Evolutionary conservation across 1,140 invertebrate species (phyloP), one percentile per base, ranked within the genome.

Genomic region (Psilanteris sp.): DNA sequence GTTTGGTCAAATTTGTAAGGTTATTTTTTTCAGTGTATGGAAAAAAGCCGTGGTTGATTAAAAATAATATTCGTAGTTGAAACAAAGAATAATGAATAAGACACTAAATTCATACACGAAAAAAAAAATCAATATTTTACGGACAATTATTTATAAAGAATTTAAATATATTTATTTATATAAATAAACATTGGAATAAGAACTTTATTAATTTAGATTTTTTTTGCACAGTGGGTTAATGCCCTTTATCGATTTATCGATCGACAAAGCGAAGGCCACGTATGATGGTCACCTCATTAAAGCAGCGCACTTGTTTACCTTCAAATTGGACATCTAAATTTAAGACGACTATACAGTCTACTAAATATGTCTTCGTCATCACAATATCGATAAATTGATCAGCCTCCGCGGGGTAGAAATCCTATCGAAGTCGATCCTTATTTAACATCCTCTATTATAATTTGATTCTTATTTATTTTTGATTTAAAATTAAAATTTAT

Each of bases 301-400:
- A 62, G 22, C 44, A 41, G 34, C 41, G 31, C 34, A 43, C 27
- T 52, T 52, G 44, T 43, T 64, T 15, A 26, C 59, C 29, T 22
- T 36, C 44, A 52, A 26, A 9, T 32, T 27, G n/a, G 18, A 52
- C 44, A 11, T 32, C 46, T 64, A 52, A 64, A 52, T 64, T 64
- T 43, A 64, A 43, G 44, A 24, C 10, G 15, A 11, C 7, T 34
- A 50, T 62, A 62, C 48, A 50, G 27, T 10, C 34, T 24, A 11
- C 16, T 22, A 50, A 62, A 55, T 37, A 31, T 39, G 46, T 64
- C 27, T 11, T 41, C 36, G 54, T 59, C 54, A 59, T 43, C 27
- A 4, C 32, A 32, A 39, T 61, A 61, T 48, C 14, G n/a, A 48
- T 20, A 26, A 61, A 48, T 61, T 61, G 57, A 61, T 61, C 43